These are phyloP conservation scores for Limnephilus auricula DNA, from an alignment of 2,888 invertebrate genomes.

Conservation along the genomic window DNA sequence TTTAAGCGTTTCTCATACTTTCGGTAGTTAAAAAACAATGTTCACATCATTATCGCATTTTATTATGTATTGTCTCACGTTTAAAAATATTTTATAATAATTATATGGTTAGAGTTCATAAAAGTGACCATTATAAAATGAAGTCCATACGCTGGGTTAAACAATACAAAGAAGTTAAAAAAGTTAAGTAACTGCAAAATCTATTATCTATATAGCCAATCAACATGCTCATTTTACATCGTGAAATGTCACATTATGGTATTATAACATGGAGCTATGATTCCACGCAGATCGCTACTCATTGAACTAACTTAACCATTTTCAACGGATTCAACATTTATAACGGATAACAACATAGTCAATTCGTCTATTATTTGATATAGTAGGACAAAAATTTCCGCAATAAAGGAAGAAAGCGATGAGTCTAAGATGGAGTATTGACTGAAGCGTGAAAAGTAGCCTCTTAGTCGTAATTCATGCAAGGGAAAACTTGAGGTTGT, in stretches of 20 bases:
- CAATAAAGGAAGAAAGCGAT: no score
- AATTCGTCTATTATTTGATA: no score
- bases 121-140: neutral
- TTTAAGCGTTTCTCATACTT: neutral
- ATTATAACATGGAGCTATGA: neutral
- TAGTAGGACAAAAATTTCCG: no score
- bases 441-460: no score
- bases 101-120: slow-evolving; percentile 50
- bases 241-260: slow-evolving; percentile 47
- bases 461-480: no score
- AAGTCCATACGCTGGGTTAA: slow-evolving; percentile 28
- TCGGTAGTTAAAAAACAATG: neutral
- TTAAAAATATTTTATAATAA: slow-evolving; percentile 6
- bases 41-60: neutral
- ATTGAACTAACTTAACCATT: neutral
- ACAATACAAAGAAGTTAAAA: neutral
- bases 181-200: neutral
- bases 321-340: no score
- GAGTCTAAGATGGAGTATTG: no score
- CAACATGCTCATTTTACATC: slow-evolving; percentile 14
- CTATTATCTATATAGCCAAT: neutral
- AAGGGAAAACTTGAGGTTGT: no score
- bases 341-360: no score
- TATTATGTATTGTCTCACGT: neutral
- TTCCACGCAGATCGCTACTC: neutral